Evolutionary conservation across 2,113 vertebrate genomes (phyloP).

Genomic region (Erythrocercus mccallii): DNA sequence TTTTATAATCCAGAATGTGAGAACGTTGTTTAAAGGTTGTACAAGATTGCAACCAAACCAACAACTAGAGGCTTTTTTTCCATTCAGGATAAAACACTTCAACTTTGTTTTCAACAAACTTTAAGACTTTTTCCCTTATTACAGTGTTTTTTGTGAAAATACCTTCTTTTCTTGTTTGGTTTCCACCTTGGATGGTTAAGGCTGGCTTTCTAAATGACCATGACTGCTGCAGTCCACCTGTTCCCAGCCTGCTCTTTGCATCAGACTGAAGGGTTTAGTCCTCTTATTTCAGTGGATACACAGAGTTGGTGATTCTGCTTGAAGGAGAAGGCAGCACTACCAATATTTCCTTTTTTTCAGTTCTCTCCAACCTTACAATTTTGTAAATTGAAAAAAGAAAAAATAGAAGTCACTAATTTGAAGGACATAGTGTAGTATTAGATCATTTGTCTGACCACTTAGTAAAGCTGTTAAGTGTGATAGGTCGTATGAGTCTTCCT

Average conservation of each 20-base stretch:
- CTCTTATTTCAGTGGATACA: neutral
- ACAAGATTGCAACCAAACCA: neutral
- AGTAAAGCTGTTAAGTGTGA: neutral
- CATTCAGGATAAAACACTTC: neutral
- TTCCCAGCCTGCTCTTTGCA: neutral
- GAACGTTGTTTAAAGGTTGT: neutral
- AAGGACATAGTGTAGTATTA: neutral
- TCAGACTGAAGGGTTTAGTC: neutral
- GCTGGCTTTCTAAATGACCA: neutral
- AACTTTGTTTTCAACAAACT: neutral
- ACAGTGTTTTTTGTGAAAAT: neutral
- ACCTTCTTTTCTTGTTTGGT: neutral
- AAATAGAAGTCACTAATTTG: neutral
- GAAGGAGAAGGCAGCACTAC: neutral
- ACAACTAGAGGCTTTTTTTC: neutral
- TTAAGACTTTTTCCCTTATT: neutral
- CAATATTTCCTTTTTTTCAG: neutral
- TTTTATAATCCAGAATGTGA: neutral
- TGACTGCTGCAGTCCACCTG: neutral
- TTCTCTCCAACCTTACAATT: neutral
- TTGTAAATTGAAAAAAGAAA: neutral
- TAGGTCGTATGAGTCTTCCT: neutral
- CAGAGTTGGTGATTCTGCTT: neutral
- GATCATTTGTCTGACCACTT: neutral
- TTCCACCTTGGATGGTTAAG: neutral